Percentiles rank a stretch among this genome's conserved stretches.
Evolutionary conservation across 2,113 vertebrate species (phyloP).

Genomic region (Tachycineta bicolor): DNA sequence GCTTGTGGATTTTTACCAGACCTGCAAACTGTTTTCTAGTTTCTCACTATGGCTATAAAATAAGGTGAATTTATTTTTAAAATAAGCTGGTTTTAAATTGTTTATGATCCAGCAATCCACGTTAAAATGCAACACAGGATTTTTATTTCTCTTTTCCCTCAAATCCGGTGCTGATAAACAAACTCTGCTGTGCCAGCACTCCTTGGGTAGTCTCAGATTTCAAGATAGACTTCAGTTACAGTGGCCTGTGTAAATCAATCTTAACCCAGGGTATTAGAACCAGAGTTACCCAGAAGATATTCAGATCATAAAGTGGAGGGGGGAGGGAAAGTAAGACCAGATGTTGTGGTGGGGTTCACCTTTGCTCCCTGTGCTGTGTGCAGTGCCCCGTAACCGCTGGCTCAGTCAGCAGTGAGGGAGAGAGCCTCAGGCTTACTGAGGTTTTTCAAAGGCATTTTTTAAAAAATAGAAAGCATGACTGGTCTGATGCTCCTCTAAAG

Average conservation of each 20-base stretch:
- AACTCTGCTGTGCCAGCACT: constrained; percentile 39
- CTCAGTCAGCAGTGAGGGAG: not conserved
- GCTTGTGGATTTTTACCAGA: constrained; percentile 27
- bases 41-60: not conserved
- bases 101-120: not conserved
- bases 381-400: not conserved
- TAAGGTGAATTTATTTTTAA: constrained; percentile 10
- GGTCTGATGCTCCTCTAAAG: not conserved
- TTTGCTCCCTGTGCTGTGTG: not conserved
- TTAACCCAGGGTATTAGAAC: constrained; percentile 18
- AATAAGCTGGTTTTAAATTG: not conserved
- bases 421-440: not conserved
- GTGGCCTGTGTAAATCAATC: constrained; percentile 37
- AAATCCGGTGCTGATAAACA: not conserved
- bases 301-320: not conserved
- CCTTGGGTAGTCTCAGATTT: constrained; percentile 31
- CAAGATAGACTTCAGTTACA: constrained; percentile 21
- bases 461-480: not conserved
- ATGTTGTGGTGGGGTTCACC: constrained; percentile 2
- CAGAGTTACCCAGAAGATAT: constrained; percentile 17
- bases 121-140: not conserved
- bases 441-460: not conserved
- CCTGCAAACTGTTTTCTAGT: constrained; percentile 1
- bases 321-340: not conserved
- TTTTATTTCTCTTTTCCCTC: not conserved